These are phyloP conservation scores for Hippopotamus amphibius DNA, from an alignment of 2,113 vertebrate species.

Conservation along the genomic window DNA sequence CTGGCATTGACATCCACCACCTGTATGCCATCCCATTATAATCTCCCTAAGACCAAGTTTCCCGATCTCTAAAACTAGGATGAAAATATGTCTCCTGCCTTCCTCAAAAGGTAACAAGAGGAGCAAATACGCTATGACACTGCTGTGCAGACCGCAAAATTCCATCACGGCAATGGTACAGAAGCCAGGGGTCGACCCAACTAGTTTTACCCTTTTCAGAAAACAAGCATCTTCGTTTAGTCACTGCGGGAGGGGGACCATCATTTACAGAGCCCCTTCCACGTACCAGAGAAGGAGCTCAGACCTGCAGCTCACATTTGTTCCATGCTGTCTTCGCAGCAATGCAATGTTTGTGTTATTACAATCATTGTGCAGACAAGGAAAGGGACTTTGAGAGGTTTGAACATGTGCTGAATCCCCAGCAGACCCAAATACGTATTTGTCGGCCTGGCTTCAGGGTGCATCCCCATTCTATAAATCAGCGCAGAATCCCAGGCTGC, in stretches of 20 bases:
- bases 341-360: neutral
- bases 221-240: neutral
- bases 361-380: neutral
- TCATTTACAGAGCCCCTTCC: neutral
- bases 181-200: neutral
- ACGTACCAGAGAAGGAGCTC: neutral
- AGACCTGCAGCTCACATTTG: accelerated
- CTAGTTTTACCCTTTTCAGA: neutral
- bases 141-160: accelerated
- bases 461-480: neutral
- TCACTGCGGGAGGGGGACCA: no score
- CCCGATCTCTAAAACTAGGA: neutral
- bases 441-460: neutral
- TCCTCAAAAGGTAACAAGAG: neutral
- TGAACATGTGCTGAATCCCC: neutral
- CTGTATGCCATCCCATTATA: neutral
- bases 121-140: neutral
- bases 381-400: neutral
- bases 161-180: accelerated
- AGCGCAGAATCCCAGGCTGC: neutral
- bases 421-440: neutral
- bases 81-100: neutral
- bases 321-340: accelerated
- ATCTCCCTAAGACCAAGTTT: neutral
- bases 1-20: neutral